Base-by-base conservation (phyloP, 2,797 vertebrate species). In the Esox lucius region DNA sequence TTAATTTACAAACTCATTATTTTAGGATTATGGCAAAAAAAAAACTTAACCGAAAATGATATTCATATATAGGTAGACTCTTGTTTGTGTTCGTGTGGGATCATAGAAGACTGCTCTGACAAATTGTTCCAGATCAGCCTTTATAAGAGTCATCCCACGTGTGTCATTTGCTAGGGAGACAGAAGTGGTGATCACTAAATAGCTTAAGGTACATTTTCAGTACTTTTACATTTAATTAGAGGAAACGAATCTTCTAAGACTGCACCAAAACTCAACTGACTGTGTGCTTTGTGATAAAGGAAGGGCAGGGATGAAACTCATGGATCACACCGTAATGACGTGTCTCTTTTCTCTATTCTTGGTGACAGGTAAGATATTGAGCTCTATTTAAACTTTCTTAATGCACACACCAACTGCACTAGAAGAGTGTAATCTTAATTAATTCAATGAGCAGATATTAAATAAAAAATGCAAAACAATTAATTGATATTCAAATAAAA, bases 101-200 rank as follows among this genome's bases (percentile, higher is more conserved):
- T 61, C 22, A 11, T 24, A 6, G 56, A 61, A 61, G 3, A 26
- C 56, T 24, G 0, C 56, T 12, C 35, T 70, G 67, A 42, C 35
- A 6, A 64, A 1, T 79, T 22, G 46, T 76, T 80, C 84, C 26
- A 46, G 33, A 31, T 16, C 3, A 70, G 64, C 61, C 74, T 90
- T 89, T 90, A 82, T 86, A 89, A 89, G 70, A 16, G 67, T 70
- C 59, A 24, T 2, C 12, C n/a, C 24, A n/a, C 56, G 33, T 65
- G 62, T 42, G 62, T 48, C n/a, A 11, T 3, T 51, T 12, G 46
- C 31, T 53, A 72, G 51, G 68, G 26, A n/a, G 24, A 75, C 16
- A 9, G 16, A 53, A 70, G 66, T 35, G 46, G 59, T 33, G 42
- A 68, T 9, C 64, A 39, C 12, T 61, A 48, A 12, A 48, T 24